phyloP scores from a whole-genome alignment of 2,888 invertebrate species.

The Pammene aurita region DNA sequence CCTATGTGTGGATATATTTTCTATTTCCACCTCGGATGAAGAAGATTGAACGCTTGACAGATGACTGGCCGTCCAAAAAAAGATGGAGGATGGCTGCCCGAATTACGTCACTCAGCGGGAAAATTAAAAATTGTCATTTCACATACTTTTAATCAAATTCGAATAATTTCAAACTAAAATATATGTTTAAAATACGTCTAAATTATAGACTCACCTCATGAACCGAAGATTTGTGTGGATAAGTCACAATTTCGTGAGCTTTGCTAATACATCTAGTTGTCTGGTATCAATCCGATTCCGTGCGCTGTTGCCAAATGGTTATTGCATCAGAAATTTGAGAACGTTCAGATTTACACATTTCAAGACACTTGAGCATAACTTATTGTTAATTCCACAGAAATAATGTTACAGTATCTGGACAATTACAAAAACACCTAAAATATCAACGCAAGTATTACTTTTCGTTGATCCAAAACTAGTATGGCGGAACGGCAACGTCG shows the following conservation, averaged over 20 bases:
- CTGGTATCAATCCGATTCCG: conserved; percentile 67
- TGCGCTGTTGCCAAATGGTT: conserved; percentile 79
- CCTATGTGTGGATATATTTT: conserved; percentile 63
- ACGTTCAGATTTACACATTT: conserved; percentile 76
- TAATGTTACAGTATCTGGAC: conserved; percentile 46
- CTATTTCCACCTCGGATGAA: conserved; percentile 64
- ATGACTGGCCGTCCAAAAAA: conserved; percentile 70
- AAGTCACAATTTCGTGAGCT: conserved; percentile 60
- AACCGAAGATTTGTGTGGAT: conserved; percentile 56
- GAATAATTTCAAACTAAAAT: conserved; percentile 21
- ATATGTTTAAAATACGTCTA: conserved; percentile 37
- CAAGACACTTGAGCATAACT: conserved; percentile 72
- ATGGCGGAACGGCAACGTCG: conserved; percentile 76
- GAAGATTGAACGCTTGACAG: conserved; percentile 67
- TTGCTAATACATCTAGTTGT: conserved; percentile 68
- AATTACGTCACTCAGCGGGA: conserved; percentile 80
- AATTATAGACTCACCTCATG: conserved; percentile 70
- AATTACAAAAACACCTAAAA: conserved; percentile 32
- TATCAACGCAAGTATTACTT: conserved; percentile 28
- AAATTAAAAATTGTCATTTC: conserved; percentile 67
- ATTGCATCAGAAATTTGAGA: conserved; percentile 79
- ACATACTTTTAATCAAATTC: conserved; percentile 46
- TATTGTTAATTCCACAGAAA: conserved; percentile 50
- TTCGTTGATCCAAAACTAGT: conserved; percentile 51
- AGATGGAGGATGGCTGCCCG: conserved; percentile 63